Base-by-base conservation (phyloP, 1,140 invertebrate species). In the Nasonia longicornis region DNA sequence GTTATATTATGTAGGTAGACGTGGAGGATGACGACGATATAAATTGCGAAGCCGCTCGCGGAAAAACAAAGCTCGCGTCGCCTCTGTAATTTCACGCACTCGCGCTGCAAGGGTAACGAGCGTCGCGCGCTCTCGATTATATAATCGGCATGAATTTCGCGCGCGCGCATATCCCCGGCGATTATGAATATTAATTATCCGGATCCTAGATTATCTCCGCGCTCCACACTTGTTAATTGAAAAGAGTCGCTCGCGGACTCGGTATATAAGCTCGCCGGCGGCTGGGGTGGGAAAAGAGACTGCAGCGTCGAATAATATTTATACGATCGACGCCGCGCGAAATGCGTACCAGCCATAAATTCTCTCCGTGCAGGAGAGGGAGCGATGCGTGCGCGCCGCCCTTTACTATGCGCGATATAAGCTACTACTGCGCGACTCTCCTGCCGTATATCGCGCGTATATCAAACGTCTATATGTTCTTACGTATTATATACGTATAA, bases 321-420 rank as follows among this genome's bases (percentile, higher is more conserved):
- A 66, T 66, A 67, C 35, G 75, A 77, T 77, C 75, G 63, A 67
- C 58, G 58, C 48, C 26, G 2, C 48, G 74, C 74, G 58, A 76
- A 76, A 76, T 38, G 74, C 74, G 74, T 66, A 76, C 58, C 22
- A 3, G 52, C 31, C 74, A 76, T 76, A 76, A 64, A 76, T 76
- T 76, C 58, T 38, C n/a, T 4, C 48, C 26, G 1, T 26, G 26
- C 29, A 26, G 1, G 38, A 12, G 14, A 26, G 26, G 26, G 52
- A 58, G 52, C 35, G 26, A 66, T 66, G 16, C 31, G 74, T 66
- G 20, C 20, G 16, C 6, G 52, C 52, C 52, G 38, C 38, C 38
- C 38, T 42, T 64, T 76, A 74, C 58, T 48, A 76, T 76, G 74
- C 74, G 16, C 64, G 64, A 76, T 58, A n/a, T 76, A 76, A 76